Conservation (phyloP, 2,113 vertebrate species). For the Cichladusa arquata region DNA sequence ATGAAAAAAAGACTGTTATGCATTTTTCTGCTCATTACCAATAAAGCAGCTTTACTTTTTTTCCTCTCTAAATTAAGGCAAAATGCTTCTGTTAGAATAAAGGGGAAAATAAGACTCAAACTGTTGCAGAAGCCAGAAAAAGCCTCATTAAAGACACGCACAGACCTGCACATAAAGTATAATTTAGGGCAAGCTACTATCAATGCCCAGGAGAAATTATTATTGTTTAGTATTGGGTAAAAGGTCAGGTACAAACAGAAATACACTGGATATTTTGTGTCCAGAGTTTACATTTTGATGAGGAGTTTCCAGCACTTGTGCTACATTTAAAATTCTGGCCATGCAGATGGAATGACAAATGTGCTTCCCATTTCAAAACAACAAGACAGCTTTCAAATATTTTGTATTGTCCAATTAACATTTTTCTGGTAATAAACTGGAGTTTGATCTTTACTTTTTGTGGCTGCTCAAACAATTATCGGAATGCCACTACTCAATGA, state of each 20-base stretch:
- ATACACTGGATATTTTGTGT: not conserved
- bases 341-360: not conserved
- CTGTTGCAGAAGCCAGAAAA: not conserved
- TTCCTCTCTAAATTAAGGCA: not conserved
- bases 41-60: not conserved
- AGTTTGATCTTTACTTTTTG: not conserved
- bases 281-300: not conserved
- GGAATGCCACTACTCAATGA: not conserved
- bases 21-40: not conserved
- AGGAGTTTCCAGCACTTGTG: not conserved
- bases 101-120: not conserved
- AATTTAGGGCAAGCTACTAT: not conserved
- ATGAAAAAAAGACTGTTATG: not conserved
- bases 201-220: not conserved
- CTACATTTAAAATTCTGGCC: not conserved
- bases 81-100: not conserved
- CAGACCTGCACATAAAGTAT: not conserved
- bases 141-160: not conserved
- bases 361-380: not conserved
- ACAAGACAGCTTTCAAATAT: not conserved
- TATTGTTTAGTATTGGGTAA: not conserved
- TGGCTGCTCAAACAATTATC: not conserved
- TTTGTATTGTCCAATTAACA: not conserved
- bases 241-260: not conserved
- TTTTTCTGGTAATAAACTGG: not conserved